These are phyloP conservation scores for Entomobrya proxima DNA, from an alignment of 2,888 invertebrate genomes.

Conservation along the genomic window DNA sequence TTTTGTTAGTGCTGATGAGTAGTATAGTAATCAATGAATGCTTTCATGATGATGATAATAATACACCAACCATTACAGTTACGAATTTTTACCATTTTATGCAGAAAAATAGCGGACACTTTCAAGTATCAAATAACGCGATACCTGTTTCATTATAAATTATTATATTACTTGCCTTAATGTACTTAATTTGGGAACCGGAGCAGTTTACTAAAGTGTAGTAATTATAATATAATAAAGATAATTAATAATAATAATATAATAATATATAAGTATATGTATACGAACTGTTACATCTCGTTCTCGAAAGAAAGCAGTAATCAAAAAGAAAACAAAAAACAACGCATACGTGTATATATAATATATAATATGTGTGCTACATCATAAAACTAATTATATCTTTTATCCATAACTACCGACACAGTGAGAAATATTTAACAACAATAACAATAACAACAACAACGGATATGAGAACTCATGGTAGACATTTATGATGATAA, in stretches of 20 bases:
- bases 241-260: not conserved
- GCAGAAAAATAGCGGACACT: constrained; percentile 64
- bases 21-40: constrained; percentile 62
- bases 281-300: constrained; percentile 38
- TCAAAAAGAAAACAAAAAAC: constrained; percentile 57
- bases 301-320: constrained; percentile 58
- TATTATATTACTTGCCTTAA: constrained; percentile 46
- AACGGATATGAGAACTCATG: constrained; percentile 65
- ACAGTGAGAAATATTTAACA: constrained; percentile 63
- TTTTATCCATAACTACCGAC: constrained; percentile 26
- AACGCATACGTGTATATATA: constrained; percentile 34
- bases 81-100: constrained; percentile 50
- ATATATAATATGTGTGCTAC: constrained; percentile 19
- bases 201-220: constrained; percentile 43
- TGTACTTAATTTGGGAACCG: constrained; percentile 58
- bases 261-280: not conserved
- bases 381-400: constrained; percentile 36
- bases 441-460: constrained; percentile 54
- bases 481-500: constrained; percentile 58
- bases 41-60: constrained; percentile 65
- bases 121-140: constrained; percentile 59
- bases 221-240: constrained; percentile 14
- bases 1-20: constrained; percentile 13
- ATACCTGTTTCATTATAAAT: constrained; percentile 59
- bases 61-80: constrained; percentile 55